Conservation (phyloP, 2,797 vertebrate genomes). For the Cossypha heuglini region DNA sequence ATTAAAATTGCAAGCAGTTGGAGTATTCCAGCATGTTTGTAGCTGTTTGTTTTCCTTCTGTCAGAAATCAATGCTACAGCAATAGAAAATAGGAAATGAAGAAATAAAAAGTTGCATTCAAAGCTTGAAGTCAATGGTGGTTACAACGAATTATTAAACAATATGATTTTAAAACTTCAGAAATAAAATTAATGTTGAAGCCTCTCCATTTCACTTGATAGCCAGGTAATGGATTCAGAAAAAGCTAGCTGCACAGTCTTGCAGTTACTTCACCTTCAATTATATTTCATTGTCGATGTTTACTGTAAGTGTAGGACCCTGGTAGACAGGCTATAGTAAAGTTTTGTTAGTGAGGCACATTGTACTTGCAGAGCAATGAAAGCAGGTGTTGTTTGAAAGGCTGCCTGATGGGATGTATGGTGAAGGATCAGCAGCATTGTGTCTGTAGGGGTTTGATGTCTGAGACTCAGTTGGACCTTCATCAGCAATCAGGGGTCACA, state of each 20-base stretch:
- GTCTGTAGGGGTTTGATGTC: neutral
- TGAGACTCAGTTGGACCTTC: neutral
- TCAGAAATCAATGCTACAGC: conserved; percentile 20
- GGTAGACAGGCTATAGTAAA: neutral
- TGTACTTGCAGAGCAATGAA: neutral
- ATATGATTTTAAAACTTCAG: conserved; percentile 16
- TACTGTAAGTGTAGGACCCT: neutral
- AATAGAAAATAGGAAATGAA: conserved; percentile 4
- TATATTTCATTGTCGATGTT: neutral
- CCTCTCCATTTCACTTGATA: neutral
- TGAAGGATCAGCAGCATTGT: neutral
- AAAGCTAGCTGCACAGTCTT: neutral
- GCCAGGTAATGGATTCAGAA: neutral
- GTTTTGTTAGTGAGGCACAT: neutral
- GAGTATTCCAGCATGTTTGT: neutral
- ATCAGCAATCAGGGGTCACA: fast-evolving
- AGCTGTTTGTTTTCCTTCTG: conserved; percentile 1
- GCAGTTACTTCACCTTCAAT: neutral
- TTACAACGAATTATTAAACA: conserved; percentile 16
- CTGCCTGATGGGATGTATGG: neutral
- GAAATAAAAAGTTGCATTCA: neutral
- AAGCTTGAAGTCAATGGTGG: neutral
- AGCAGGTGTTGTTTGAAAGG: neutral
- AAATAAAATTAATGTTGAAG: neutral
- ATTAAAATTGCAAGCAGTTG: neutral